phyloP scores from a whole-genome alignment of 2,113 vertebrate species.

The Ctenomys sociabilis region DNA sequence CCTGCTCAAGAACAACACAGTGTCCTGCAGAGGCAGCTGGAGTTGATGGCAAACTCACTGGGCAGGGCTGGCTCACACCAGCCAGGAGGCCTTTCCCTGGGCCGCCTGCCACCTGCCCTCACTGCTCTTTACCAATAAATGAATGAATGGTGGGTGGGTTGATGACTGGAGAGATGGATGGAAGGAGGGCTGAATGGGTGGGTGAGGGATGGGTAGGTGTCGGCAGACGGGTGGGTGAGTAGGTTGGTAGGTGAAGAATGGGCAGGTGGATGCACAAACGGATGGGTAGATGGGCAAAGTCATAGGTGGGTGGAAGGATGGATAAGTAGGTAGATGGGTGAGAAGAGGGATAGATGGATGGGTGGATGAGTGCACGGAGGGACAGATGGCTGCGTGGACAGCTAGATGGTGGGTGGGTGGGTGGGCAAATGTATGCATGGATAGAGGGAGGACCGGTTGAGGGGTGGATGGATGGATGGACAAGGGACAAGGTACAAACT shows the following conservation, averaged over 20 bases:
- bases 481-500: background rate
- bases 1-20: too few relatives aligned
- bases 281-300: background rate
- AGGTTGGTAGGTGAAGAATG: too few relatives aligned
- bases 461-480: background rate
- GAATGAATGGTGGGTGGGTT: background rate
- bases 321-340: background rate
- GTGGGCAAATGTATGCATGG: background rate
- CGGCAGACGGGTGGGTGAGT: too few relatives aligned
- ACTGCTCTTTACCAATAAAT: background rate
- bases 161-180: background rate
- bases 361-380: background rate
- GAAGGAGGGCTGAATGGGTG: background rate
- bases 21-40: background rate
- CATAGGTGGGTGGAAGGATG: background rate
- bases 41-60: background rate
- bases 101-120: background rate
- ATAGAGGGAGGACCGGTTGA: background rate
- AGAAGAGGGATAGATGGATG: background rate
- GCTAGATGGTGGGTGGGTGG: rapidly evolving
- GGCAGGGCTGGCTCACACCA: background rate
- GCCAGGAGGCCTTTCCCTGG: background rate
- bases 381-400: too few relatives aligned
- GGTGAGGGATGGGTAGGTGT: too few relatives aligned
- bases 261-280: background rate